Conservation (phyloP, 2,888 invertebrate species). For the Exocentrus adspersus region DNA sequence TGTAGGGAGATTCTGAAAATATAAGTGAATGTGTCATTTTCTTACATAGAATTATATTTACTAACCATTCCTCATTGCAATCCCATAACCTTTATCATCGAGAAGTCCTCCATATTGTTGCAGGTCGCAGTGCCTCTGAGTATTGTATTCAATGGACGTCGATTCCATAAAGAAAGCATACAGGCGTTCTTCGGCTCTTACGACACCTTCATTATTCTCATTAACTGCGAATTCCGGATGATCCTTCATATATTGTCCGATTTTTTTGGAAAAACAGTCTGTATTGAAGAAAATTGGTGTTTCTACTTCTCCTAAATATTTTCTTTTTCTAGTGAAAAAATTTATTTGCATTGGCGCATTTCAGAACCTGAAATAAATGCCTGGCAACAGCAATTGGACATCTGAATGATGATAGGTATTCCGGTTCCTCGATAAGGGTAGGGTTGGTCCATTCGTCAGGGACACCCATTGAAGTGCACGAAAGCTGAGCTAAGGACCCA, state of each 20-base stretch:
- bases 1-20: slow-evolving; percentile 69
- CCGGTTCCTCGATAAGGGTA: slow-evolving; percentile 83
- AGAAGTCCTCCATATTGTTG: slow-evolving; percentile 49
- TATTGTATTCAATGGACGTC: slow-evolving; percentile 53
- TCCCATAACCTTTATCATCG: slow-evolving; percentile 56
- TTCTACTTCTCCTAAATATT: too few relatives aligned
- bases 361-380: slow-evolving; percentile 87
- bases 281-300: slow-evolving; percentile 3
- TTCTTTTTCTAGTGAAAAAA: too few relatives aligned
- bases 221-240: slow-evolving; percentile 41
- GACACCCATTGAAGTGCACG: slow-evolving; percentile 77
- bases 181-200: slow-evolving; percentile 40
- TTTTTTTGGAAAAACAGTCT: slow-evolving; percentile 35
- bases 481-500: slow-evolving; percentile 74
- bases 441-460: slow-evolving; percentile 91
- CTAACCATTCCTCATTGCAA: slow-evolving; percentile 54
- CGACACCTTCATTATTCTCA: slow-evolving; percentile 45
- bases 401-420: slow-evolving; percentile 83
- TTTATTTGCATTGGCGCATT: slow-evolving; percentile 80
- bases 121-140: slow-evolving; percentile 52
- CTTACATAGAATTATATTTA: background rate
- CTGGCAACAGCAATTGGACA: slow-evolving; percentile 83
- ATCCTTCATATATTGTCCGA: slow-evolving; percentile 39
- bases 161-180: slow-evolving; percentile 57
- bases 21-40: slow-evolving; percentile 2